phyloP scores from a whole-genome alignment of 2,888 invertebrate genomes.

The Carcina quercana region DNA sequence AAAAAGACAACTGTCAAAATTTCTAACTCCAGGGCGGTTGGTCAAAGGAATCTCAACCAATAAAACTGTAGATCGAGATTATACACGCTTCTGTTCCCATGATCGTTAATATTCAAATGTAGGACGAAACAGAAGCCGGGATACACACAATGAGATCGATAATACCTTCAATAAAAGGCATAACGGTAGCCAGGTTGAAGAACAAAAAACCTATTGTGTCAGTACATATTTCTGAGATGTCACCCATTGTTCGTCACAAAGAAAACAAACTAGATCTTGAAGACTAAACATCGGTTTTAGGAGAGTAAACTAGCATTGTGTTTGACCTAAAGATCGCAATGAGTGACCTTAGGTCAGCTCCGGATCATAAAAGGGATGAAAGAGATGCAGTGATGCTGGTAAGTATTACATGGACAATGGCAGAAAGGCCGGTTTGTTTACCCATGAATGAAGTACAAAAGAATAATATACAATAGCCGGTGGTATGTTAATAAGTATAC shows the following conservation, averaged over 20 bases:
- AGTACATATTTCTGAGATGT: conserved; percentile 33
- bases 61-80: conserved; percentile 14
- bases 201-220: conserved; percentile 52
- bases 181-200: conserved; percentile 67
- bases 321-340: conserved; percentile 8
- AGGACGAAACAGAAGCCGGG: conserved; percentile 38
- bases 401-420: conserved; percentile 65
- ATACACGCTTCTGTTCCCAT: conserved; percentile 45
- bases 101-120: conserved; percentile 57
- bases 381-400: conserved; percentile 66
- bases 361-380: conserved; percentile 46
- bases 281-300: conserved; percentile 43
- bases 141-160: conserved; percentile 66
- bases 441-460: conserved; percentile 68
- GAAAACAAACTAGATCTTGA: conserved; percentile 19
- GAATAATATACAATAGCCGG: conserved; percentile 55
- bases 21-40: conserved; percentile 11
- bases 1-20: conserved; percentile 7
- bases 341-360: conserved; percentile 36
- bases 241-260: conserved; percentile 52
- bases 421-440: conserved; percentile 69
- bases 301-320: conserved; percentile 47
- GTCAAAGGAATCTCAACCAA: conserved; percentile 16
- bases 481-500: conserved; percentile 61
- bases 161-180: conserved; percentile 55